Conservation (phyloP, 1,140 invertebrate genomes). For the Neodiprion lecontei region DNA sequence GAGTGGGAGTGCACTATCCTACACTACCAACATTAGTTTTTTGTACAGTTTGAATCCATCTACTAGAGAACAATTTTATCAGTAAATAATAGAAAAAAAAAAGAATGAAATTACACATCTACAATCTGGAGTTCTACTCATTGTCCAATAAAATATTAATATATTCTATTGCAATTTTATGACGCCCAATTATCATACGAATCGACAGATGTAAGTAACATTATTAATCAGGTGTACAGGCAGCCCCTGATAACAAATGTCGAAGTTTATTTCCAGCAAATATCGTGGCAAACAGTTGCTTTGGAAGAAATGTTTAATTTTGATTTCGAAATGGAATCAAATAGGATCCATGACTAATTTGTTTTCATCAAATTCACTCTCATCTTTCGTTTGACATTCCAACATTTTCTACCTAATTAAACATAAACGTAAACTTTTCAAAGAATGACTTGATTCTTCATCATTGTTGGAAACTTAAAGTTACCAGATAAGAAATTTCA, state of each 20-base stretch:
- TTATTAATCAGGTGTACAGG: constrained; percentile 2
- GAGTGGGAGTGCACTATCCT: constrained; percentile 47
- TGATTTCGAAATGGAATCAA: too few relatives aligned
- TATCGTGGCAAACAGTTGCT: too few relatives aligned
- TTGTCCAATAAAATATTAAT: constrained; percentile 11
- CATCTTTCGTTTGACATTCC: background rate
- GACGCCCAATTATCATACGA: background rate
- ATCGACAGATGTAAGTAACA: background rate
- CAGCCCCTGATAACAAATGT: background rate
- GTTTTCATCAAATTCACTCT: background rate
- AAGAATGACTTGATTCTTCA: too few relatives aligned
- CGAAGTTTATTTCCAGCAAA: too few relatives aligned
- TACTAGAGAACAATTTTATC: background rate
- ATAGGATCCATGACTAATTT: too few relatives aligned
- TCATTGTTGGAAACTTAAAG: too few relatives aligned
- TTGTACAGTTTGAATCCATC: background rate
- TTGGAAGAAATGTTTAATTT: too few relatives aligned
- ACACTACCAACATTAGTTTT: constrained; percentile 36
- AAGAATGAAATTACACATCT: background rate
- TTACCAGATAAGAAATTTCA: too few relatives aligned
- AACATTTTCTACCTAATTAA: background rate
- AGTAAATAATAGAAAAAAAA: background rate
- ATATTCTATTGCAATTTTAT: background rate
- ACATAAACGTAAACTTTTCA: too few relatives aligned
- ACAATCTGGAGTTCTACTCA: constrained; percentile 6